Percentiles rank a stretch among this genome's conserved stretches.
phyloP scores from a whole-genome alignment of 2,797 vertebrate genomes.

The Macropus fuliginosus region DNA sequence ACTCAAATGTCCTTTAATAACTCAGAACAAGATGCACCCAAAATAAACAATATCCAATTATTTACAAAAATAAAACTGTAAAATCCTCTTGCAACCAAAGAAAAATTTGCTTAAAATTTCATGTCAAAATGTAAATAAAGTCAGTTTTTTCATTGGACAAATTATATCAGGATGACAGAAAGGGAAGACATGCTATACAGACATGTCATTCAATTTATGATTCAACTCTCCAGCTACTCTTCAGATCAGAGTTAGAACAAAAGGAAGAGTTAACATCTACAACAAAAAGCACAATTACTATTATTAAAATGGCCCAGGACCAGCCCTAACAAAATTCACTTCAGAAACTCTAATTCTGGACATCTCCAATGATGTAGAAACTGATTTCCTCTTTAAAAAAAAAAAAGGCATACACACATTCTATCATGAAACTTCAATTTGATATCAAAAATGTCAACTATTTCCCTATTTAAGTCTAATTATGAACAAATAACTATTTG shows the following conservation, averaged over 20 bases:
- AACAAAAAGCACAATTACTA: constrained; percentile 36
- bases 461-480: constrained; percentile 4
- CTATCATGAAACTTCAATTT: constrained; percentile 50
- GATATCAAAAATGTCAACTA: constrained; percentile 29
- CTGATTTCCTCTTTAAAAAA: background rate
- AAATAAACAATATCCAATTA: constrained; percentile 27
- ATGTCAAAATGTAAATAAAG: constrained; percentile 30
- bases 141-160: constrained; percentile 36
- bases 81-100: constrained; percentile 13
- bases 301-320: constrained; percentile 19
- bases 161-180: constrained; percentile 24
- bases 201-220: constrained; percentile 26
- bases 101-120: constrained; percentile 18
- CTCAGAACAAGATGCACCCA: constrained; percentile 22
- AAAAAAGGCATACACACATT: constrained; percentile 19
- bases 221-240: constrained; percentile 31
- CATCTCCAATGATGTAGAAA: constrained; percentile 30
- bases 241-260: background rate
- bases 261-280: background rate
- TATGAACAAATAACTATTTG: constrained; percentile 11
- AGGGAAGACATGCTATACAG: constrained; percentile 36
- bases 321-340: constrained; percentile 22
- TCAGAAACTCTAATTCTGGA: constrained; percentile 1
- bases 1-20: background rate
- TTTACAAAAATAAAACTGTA: constrained; percentile 13